These are phyloP conservation scores for Empis stercorea DNA, from an alignment of 2,888 invertebrate species.

Conservation along the genomic window DNA sequence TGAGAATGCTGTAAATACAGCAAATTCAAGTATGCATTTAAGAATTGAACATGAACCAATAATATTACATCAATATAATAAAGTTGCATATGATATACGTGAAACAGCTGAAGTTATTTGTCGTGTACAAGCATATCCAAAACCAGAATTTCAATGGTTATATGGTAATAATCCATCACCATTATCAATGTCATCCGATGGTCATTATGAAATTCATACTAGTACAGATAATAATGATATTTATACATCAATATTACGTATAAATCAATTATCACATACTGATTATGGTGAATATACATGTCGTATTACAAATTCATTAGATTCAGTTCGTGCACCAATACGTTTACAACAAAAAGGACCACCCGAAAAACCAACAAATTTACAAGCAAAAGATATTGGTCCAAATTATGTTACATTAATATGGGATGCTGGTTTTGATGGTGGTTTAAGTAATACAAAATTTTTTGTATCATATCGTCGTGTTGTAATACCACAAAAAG, in stretches of 20 bases:
- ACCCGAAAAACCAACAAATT: slow-evolving; percentile 67
- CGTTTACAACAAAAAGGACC: slow-evolving; percentile 74
- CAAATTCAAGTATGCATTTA: slow-evolving; percentile 80
- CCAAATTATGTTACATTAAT: slow-evolving; percentile 65
- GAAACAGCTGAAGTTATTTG: slow-evolving; percentile 81
- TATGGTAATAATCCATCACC: slow-evolving; percentile 63
- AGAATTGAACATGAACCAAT: slow-evolving; percentile 87
- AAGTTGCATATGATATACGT: slow-evolving; percentile 73
- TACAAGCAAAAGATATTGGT: slow-evolving; percentile 60
- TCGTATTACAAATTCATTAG: slow-evolving; percentile 70
- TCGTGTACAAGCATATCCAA: slow-evolving; percentile 81
- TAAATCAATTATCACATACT: slow-evolving; percentile 61
- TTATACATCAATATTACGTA: slow-evolving; percentile 62
- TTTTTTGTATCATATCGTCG: slow-evolving; percentile 74
- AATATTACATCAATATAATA: slow-evolving; percentile 69
- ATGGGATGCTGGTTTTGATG: slow-evolving; percentile 87
- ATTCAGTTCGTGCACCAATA: slow-evolving; percentile 62
- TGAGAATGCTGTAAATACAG: slow-evolving; percentile 77
- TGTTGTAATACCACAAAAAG: slow-evolving; percentile 46
- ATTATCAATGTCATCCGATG: slow-evolving; percentile 65
- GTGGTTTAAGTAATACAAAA: slow-evolving; percentile 74
- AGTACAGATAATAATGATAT: slow-evolving; percentile 73
- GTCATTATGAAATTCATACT: slow-evolving; percentile 74
- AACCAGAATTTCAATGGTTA: slow-evolving; percentile 87
- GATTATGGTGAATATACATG: slow-evolving; percentile 91